phyloP scores from a whole-genome alignment of 2,797 vertebrate species.

The Amblyraja radiata region DNA sequence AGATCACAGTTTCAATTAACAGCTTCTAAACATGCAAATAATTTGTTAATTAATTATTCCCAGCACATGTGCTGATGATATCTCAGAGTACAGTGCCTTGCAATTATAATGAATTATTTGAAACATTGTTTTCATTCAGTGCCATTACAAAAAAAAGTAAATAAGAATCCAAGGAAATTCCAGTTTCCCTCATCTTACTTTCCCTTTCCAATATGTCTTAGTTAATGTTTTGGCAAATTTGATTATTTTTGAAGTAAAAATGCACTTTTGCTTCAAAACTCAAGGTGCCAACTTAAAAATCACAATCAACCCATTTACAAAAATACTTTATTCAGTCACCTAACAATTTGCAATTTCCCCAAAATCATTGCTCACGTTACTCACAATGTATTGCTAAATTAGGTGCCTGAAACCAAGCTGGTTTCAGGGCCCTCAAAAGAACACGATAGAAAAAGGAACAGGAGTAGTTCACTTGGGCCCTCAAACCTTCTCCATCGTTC shows the following conservation, averaged over 20 bases:
- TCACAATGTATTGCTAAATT: too few relatives aligned
- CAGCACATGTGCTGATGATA: background rate
- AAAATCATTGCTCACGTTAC: background rate
- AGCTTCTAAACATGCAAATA: background rate
- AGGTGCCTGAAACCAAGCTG: too few relatives aligned
- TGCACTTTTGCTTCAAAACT: background rate
- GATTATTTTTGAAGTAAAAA: background rate
- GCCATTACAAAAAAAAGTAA: background rate
- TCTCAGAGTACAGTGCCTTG: background rate
- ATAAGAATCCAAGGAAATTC: background rate
- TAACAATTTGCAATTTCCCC: background rate
- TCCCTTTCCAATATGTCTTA: too few relatives aligned
- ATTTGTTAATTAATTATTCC: slow-evolving; percentile 1
- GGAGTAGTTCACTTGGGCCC: too few relatives aligned
- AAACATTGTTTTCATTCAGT: background rate
- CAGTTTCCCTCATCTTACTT: background rate
- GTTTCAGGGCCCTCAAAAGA: too few relatives aligned
- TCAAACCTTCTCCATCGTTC: too few relatives aligned
- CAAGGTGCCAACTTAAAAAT: background rate
- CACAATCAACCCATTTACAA: background rate
- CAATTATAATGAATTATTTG: background rate
- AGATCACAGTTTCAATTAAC: background rate
- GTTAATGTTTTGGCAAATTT: background rate
- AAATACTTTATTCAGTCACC: background rate
- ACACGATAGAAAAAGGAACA: too few relatives aligned